These are phyloP conservation scores for Anas platyrhynchos DNA, from an alignment of 2,113 vertebrate genomes.

Conservation along the genomic window DNA sequence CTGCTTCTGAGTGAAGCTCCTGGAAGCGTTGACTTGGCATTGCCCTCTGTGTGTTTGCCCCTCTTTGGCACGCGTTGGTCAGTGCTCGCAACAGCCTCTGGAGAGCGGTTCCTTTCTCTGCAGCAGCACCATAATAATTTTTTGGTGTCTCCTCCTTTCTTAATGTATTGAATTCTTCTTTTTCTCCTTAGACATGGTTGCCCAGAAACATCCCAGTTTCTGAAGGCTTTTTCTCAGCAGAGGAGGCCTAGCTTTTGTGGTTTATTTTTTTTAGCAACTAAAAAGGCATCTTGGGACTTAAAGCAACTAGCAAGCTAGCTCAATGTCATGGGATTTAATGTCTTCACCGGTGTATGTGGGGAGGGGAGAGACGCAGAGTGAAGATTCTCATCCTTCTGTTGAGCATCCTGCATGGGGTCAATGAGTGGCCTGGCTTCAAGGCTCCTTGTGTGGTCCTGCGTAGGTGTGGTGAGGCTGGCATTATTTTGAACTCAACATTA, in stretches of 20 bases:
- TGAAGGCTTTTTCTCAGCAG: neutral
- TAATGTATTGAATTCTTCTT: neutral
- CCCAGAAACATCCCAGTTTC: no score
- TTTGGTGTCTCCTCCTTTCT: neutral
- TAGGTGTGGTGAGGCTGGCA: no score
- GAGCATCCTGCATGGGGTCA: neutral
- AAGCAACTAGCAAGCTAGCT: neutral
- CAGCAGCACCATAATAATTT: neutral
- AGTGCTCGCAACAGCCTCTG: neutral
- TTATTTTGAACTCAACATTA: neutral
- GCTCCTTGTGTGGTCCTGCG: neutral
- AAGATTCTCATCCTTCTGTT: neutral
- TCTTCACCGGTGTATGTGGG: neutral
- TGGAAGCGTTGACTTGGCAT: neutral
- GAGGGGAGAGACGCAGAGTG: neutral
- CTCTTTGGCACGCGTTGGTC: no score
- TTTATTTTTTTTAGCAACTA: neutral
- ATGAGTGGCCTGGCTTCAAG: neutral
- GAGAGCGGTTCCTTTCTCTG: neutral
- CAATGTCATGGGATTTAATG: neutral
- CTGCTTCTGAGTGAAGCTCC: neutral
- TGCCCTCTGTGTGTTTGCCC: rapidly evolving
- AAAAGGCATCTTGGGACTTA: neutral
- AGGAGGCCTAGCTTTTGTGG: neutral
- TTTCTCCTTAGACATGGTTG: neutral